A percentile compares a stretch with the other conserved stretches of the same genome.
These are phyloP conservation scores for Puffinus mauretanicus DNA, from an alignment of 2,113 vertebrate species.

Conservation along the genomic window DNA sequence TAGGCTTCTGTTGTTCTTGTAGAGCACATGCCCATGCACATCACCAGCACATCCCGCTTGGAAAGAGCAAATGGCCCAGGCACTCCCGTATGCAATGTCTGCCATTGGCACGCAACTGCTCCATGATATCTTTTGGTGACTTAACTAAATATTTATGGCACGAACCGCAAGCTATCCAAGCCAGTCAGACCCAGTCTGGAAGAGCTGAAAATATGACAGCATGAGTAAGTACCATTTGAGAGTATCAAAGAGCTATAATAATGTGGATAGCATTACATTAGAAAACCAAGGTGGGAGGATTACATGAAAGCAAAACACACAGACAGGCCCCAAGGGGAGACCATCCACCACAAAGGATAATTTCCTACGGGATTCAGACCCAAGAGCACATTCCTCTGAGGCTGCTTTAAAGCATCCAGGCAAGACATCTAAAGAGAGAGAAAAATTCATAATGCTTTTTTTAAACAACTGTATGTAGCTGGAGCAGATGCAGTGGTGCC, in stretches of 20 bases:
- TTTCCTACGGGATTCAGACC: slow-evolving; percentile 63
- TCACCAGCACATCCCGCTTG: neutral
- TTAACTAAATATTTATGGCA: slow-evolving; percentile 39
- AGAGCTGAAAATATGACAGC: slow-evolving; percentile 29
- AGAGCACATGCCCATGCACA: neutral
- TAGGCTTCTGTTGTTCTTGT: neutral
- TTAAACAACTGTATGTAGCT: slow-evolving; percentile 24
- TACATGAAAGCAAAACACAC: slow-evolving; percentile 62
- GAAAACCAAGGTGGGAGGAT: slow-evolving; percentile 61
- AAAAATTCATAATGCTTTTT: slow-evolving; percentile 47
- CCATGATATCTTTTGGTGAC: neutral
- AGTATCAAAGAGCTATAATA: slow-evolving; percentile 59
- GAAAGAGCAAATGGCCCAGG: neutral
- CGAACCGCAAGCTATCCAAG: neutral
- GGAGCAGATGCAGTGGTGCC: slow-evolving; percentile 20
- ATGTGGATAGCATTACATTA: slow-evolving; percentile 53
- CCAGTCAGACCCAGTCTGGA: slow-evolving; percentile 25
- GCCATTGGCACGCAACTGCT: neutral
- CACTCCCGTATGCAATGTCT: neutral
- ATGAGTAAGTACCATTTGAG: slow-evolving; percentile 46
- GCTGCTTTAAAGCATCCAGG: slow-evolving; percentile 64
- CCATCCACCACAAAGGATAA: slow-evolving; percentile 58
- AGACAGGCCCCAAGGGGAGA: slow-evolving; percentile 62
- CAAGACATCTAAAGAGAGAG: slow-evolving; percentile 56
- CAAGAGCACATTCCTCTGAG: slow-evolving; percentile 58